A percentile compares a stretch with the other conserved stretches of the same genome.
Conservation (phyloP, 2,797 vertebrate species). For the Gila robusta region DNA sequence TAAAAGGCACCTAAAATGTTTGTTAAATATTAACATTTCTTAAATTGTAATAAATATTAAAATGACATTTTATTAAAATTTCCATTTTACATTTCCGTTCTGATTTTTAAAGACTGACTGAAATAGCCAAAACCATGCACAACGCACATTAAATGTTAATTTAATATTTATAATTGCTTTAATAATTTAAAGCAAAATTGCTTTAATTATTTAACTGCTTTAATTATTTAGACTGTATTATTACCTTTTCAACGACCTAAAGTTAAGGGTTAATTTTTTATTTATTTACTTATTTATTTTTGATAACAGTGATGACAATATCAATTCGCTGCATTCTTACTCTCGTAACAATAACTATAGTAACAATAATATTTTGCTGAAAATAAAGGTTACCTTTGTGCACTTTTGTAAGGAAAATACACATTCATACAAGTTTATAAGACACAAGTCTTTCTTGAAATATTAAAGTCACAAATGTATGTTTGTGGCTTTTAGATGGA, state of each 20-base stretch:
- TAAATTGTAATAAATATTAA: not conserved
- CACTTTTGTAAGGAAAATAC: not conserved
- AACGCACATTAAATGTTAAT: not conserved
- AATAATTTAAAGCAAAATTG: not conserved
- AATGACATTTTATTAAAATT: not conserved
- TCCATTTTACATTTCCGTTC: not conserved
- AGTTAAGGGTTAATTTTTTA: not conserved
- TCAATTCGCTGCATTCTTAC: not conserved
- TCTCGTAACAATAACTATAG: not conserved
- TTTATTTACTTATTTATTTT: not conserved
- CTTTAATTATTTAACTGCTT: not conserved
- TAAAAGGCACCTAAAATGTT: not conserved
- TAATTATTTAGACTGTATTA: not conserved
- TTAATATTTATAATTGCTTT: not conserved
- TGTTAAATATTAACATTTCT: not conserved
- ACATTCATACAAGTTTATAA: not conserved
- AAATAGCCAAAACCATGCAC: not conserved
- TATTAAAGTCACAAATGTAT: not conserved
- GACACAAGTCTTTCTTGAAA: not conserved
- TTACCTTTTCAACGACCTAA: not conserved
- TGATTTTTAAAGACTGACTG: not conserved
- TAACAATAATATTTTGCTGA: not conserved
- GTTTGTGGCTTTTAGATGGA: slow-evolving; percentile 1
- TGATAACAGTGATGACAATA: not conserved
- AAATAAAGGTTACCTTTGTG: not conserved